Evolutionary conservation across 2,888 invertebrate species (phyloP).

Genomic region (Idaea straminata): DNA sequence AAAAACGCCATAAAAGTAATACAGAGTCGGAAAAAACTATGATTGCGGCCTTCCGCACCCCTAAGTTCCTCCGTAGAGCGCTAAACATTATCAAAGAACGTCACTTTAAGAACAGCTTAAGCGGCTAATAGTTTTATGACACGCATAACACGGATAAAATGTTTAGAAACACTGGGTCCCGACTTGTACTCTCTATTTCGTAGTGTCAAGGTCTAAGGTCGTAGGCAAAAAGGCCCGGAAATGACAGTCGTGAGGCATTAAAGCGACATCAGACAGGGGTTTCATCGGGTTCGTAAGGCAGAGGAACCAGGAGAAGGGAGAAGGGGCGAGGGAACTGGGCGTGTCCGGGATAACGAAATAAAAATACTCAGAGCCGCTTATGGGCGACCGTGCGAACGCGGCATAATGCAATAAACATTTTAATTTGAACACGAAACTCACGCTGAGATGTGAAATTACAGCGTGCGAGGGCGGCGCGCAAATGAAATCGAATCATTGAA

Average conservation of each 20-base stretch:
- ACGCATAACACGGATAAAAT: slow-evolving; percentile 69
- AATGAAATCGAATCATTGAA: slow-evolving; percentile 67
- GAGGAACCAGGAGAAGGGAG: slow-evolving; percentile 55
- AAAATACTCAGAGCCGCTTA: slow-evolving; percentile 64
- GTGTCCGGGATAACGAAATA: slow-evolving; percentile 73
- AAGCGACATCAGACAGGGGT: slow-evolving; percentile 70
- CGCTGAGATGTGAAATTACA: slow-evolving; percentile 75
- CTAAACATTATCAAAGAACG: slow-evolving; percentile 59
- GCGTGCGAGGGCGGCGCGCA: slow-evolving; percentile 60
- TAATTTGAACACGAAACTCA: slow-evolving; percentile 78
- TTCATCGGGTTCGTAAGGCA: slow-evolving; percentile 64
- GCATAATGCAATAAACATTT: slow-evolving; percentile 79
- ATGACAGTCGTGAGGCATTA: slow-evolving; percentile 71
- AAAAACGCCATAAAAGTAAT: slow-evolving; percentile 61
- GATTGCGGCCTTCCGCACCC: slow-evolving; percentile 66
- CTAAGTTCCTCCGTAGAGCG: slow-evolving; percentile 45
- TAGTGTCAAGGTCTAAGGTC: slow-evolving; percentile 42
- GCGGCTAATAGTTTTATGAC: slow-evolving; percentile 79
- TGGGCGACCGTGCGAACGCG: slow-evolving; percentile 72
- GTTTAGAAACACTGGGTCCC: slow-evolving; percentile 19
- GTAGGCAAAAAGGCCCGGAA: slow-evolving; percentile 40
- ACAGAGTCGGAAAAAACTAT: slow-evolving; percentile 53
- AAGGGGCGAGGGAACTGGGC: slow-evolving; percentile 53
- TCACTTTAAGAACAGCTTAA: slow-evolving; percentile 75
- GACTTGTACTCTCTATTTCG: slow-evolving; percentile 47